These are phyloP conservation scores for Rotaria magnacalcarata DNA, from an alignment of 2,888 invertebrate genomes.

Conservation along the genomic window DNA sequence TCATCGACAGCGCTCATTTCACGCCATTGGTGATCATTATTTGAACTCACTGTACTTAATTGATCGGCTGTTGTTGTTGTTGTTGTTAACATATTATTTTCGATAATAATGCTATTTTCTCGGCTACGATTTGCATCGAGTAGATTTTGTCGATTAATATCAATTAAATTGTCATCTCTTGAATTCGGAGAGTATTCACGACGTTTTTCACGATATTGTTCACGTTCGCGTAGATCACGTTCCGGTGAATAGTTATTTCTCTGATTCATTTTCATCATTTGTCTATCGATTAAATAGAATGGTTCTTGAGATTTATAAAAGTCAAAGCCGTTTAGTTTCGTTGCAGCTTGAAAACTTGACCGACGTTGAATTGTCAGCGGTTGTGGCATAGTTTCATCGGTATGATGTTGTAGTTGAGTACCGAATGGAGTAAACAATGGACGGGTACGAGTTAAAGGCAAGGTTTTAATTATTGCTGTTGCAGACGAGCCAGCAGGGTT, in stretches of 20 bases:
- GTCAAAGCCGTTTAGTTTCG: not conserved
- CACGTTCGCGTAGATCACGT: constrained; percentile 2
- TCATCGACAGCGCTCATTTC: constrained; percentile 15
- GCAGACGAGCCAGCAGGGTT: not conserved
- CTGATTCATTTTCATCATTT: not conserved
- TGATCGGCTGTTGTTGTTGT: not conserved
- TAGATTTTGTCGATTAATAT: not conserved
- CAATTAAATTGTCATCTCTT: not conserved
- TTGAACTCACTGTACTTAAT: not conserved
- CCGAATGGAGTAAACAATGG: not conserved
- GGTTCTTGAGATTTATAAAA: constrained; percentile 3
- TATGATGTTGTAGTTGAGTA: not conserved
- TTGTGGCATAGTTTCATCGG: not conserved
- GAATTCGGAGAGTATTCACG: constrained; percentile 23
- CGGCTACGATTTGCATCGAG: not conserved
- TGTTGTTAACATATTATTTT: not conserved
- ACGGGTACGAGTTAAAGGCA: not conserved
- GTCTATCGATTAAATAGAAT: constrained; percentile 22
- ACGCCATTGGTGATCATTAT: not conserved
- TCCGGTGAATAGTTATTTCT: not conserved
- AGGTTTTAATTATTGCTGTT: not conserved
- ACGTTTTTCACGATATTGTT: constrained; percentile 30
- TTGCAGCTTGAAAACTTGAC: constrained; percentile 30
- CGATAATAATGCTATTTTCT: not conserved
- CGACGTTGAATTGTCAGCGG: constrained; percentile 32